Conservation (phyloP, 2,113 vertebrate genomes). For the Sylvilagus bachmani region DNA sequence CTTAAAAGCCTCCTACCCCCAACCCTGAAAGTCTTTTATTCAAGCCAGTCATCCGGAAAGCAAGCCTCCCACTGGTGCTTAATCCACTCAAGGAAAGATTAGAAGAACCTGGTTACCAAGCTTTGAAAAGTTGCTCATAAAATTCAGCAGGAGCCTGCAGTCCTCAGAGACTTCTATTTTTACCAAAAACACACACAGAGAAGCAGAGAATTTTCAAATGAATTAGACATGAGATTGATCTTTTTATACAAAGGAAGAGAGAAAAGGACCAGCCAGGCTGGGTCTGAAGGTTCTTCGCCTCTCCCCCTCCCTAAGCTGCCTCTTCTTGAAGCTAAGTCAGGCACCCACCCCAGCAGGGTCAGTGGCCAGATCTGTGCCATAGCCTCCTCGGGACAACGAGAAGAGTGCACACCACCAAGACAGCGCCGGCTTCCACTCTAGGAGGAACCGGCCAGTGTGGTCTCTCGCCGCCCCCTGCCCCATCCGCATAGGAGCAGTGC, state of each 20-base stretch:
- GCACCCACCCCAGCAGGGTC: not conserved
- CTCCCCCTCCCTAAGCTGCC: not conserved
- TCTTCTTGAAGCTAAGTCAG: not conserved
- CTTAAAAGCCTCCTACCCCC: slow-evolving; percentile 76
- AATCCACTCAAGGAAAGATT: slow-evolving; percentile 80
- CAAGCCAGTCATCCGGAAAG: slow-evolving; percentile 73
- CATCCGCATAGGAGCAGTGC: not conserved
- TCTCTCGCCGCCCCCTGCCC: too few species aligned
- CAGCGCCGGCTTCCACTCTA: not conserved
- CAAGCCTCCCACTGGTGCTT: slow-evolving; percentile 72
- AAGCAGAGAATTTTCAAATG: slow-evolving; percentile 82
- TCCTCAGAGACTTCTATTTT: slow-evolving; percentile 85
- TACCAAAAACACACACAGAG: slow-evolving; percentile 81
- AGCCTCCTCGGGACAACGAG: not conserved
- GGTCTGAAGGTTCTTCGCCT: not conserved
- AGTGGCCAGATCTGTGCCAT: not conserved
- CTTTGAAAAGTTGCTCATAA: slow-evolving; percentile 81
- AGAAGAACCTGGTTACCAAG: slow-evolving; percentile 74
- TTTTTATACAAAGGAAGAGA: slow-evolving; percentile 74
- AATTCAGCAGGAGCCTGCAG: slow-evolving; percentile 78
- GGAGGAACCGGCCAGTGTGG: not conserved
- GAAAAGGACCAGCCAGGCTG: slow-evolving; percentile 7
- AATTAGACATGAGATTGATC: slow-evolving; percentile 84
- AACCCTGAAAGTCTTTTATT: slow-evolving; percentile 69
- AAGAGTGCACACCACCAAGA: not conserved